Evolutionary conservation across 2,888 invertebrate species (phyloP).

Genomic region (Thereva nobilitata): DNA sequence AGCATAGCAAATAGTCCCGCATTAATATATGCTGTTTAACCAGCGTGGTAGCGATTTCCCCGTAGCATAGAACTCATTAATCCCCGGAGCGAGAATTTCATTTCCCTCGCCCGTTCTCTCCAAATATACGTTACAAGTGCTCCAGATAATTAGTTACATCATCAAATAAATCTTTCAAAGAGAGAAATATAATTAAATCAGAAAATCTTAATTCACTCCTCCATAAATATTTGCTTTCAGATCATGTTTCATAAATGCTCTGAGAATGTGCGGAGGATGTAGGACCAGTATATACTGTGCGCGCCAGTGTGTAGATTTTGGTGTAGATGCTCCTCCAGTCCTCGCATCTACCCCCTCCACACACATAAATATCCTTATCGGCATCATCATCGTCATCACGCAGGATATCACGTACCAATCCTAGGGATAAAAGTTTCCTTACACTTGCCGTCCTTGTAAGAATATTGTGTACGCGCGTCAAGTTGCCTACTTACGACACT

Average conservation of each 20-base stretch:
- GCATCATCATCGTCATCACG: not conserved
- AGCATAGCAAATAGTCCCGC: too few relatives aligned
- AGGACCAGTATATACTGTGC: slow-evolving; percentile 11
- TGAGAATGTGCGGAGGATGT: not conserved
- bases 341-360: too few relatives aligned
- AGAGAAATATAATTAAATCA: slow-evolving; percentile 20
- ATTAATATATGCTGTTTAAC: too few relatives aligned
- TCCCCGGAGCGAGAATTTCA: too few relatives aligned
- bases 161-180: slow-evolving; percentile 32
- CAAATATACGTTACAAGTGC: too few relatives aligned
- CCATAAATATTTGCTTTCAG: slow-evolving; percentile 27
- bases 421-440: slow-evolving; percentile 14
- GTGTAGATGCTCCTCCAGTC: too few relatives aligned
- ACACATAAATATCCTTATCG: too few relatives aligned
- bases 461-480: slow-evolving; percentile 2
- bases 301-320: too few relatives aligned
- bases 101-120: too few relatives aligned
- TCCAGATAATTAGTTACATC: not conserved
- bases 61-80: too few relatives aligned
- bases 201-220: slow-evolving; percentile 17
- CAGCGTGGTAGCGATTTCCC: too few relatives aligned
- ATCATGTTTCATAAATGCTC: slow-evolving; percentile 21
- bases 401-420: slow-evolving; percentile 27
- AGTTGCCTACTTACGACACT: slow-evolving; percentile 4
- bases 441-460: slow-evolving; percentile 2